phyloP scores from a whole-genome alignment of 2,888 invertebrate genomes.

The Eledona agricola region DNA sequence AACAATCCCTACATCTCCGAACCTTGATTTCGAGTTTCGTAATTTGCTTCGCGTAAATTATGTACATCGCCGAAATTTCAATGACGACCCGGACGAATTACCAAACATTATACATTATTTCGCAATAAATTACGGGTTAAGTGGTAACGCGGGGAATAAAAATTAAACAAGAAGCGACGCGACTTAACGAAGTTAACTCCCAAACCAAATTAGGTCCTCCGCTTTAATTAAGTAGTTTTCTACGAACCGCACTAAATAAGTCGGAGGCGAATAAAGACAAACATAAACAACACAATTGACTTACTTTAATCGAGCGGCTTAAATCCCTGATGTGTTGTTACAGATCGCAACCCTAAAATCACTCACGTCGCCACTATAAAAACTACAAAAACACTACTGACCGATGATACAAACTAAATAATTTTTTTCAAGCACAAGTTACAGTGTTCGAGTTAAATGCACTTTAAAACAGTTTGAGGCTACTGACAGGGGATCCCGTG shows the following conservation, averaged over 20 bases:
- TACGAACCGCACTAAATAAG: conserved; percentile 4
- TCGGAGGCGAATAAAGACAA: conserved; percentile 8
- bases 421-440: not conserved
- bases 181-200: conserved; percentile 25
- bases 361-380: conserved; percentile 8
- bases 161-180: conserved; percentile 18
- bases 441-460: conserved; percentile 31
- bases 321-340: conserved; percentile 22
- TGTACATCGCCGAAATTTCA: conserved; percentile 12
- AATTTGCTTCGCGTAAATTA: conserved; percentile 3
- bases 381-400: conserved; percentile 16
- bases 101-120: conserved; percentile 18
- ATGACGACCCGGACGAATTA: conserved; percentile 15
- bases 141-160: conserved; percentile 15
- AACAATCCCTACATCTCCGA: too few species aligned
- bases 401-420: conserved; percentile 1
- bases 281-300: conserved; percentile 16
- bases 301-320: conserved; percentile 25
- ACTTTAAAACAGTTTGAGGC: conserved; percentile 36
- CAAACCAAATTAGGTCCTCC: conserved; percentile 23
- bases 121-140: conserved; percentile 16
- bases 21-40: not conserved
- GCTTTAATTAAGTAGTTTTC: conserved; percentile 12
- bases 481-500: conserved; percentile 31
- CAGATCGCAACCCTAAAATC: conserved; percentile 27